Base-by-base conservation (phyloP, 2,888 invertebrate genomes). In the Lasioglossum zephyrum region DNA sequence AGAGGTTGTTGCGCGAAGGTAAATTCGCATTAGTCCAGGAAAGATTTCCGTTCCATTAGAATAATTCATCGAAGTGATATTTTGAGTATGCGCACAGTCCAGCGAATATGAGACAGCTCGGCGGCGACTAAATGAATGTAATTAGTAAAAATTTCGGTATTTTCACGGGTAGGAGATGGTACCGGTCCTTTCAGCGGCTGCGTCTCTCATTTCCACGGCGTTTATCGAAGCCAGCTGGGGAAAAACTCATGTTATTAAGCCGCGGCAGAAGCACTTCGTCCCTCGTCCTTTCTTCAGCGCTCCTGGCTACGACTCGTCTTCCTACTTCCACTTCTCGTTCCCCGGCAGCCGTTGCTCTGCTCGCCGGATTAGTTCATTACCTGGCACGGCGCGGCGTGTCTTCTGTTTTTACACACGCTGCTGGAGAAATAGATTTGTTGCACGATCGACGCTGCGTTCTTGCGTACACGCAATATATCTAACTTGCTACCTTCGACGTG, bases 351-450 rank as follows among this genome's bases (percentile, higher is more conserved):
- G 22, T 26, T n/a, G n/a, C 80, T 79, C 73, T 63, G 73, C 90
- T 89, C 87, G 91, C 93, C 91, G 94, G 94, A 94, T 94, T 94
- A 94, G 94, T 94, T 94, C 94, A 94, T 94, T 94, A 94, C 90
- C 92, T 31, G 63, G 63, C 63, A 57, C 91, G 90, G 90, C 92
- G 83, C 91, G 91, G 91, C 93, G 91, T 92, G 93, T 93, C 93
- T 92, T 92, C 90, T 83, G 94, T 94, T 94, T 94, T 94, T 94
- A 93, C 93, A 77, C 80, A 11, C 80, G 91, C 91, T 92, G 92
- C 47, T 16, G 47, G 47, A 5, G 90, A 94, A 94, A 94, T 94
- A 94, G 94, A 94, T 94, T 94, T 93, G 94, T 94, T 92, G 93
- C 92, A 87, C 90, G 92, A 92, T 93, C 92, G 88, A 47, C 84